Evolutionary conservation across 1,140 invertebrate species (phyloP), one percentile per base, ranked within the genome.

Genomic region (Procambarus clarkii): DNA sequence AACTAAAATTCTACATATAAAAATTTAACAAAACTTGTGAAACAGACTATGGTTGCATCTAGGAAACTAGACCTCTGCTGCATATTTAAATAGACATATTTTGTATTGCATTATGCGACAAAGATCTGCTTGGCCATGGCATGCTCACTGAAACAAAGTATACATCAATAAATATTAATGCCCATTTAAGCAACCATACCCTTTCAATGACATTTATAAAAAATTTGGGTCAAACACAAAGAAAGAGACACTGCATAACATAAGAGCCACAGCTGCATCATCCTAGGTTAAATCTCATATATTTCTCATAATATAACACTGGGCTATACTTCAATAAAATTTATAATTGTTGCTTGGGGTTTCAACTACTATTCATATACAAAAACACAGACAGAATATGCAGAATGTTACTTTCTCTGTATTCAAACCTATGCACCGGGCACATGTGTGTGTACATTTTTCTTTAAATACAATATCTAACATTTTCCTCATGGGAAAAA

Each of bases 221-320:
- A n/a, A 87, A 79, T 76, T 44, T 50, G 50, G 58, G 76, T 58
- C 9, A 79, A 78, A 87, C 85, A 87, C 69, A 87, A 87, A 81
- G 48, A 84, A 87, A 87, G 76, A 78, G 50, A 87, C 50, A 87
- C 74, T 50, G 76, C 85, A 87, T 50, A 77, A 77, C 79, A 44
- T 46, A 45, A 74, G 18, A 46, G 9, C 69, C 11, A 54, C 50
- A 5, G 13, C 50, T 54, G 50, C 13, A 54, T 11, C 7, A 8
- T 11, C 50, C 50, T 54, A 24, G 18, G 45, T 46, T 18, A 64
- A 8, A 46, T 64, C 60, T 83, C 21, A 18, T 69, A 21, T 21
- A 64, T 3, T 71, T 15, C 18, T 15, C 18, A 21, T 13, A 46
- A 24, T 46, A 13, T 34, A 71, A 81, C 79, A 34, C 15, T 64